Conservation (phyloP, 92 coral and sea anemone genomes). For the Epizoanthus ramosus region DNA sequence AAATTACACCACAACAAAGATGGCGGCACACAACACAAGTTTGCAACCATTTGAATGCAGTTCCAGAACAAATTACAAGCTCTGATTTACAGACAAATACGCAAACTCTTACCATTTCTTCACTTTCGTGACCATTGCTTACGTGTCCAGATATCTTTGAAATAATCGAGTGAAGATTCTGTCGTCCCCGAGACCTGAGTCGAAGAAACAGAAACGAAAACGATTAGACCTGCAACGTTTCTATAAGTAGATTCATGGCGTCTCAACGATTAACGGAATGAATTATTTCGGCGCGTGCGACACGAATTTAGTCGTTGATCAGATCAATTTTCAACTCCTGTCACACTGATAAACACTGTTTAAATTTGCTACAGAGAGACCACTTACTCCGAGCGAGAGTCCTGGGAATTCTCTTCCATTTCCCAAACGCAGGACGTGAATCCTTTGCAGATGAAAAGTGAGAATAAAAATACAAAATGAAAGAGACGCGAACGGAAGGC, state of each 20-base stretch:
- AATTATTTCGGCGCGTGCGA: background rate
- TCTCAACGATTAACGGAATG: background rate
- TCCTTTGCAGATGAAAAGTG: conserved; percentile 68
- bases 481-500: conserved; percentile 32
- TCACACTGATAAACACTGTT: background rate
- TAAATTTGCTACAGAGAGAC: background rate
- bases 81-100: background rate
- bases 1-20: conserved; percentile 22
- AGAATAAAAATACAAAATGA: conserved; percentile 67
- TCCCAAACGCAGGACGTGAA: conserved; percentile 55
- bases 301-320: background rate
- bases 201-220: conserved; percentile 48
- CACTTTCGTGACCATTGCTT: conserved; percentile 49
- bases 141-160: conserved; percentile 78
- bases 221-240: background rate
- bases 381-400: conserved; percentile 71
- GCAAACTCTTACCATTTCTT: conserved; percentile 49
- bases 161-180: conserved; percentile 85
- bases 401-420: conserved; percentile 78
- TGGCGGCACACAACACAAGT: conserved; percentile 29
- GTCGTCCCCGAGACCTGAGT: conserved; percentile 74
- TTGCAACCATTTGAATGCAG: background rate
- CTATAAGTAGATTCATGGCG: background rate
- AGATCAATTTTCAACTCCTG: background rate
- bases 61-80: background rate